Percentiles rank a stretch among this genome's conserved stretches.
phyloP scores from a whole-genome alignment of 2,113 vertebrate species.

The Hippocampus mohnikei region DNA sequence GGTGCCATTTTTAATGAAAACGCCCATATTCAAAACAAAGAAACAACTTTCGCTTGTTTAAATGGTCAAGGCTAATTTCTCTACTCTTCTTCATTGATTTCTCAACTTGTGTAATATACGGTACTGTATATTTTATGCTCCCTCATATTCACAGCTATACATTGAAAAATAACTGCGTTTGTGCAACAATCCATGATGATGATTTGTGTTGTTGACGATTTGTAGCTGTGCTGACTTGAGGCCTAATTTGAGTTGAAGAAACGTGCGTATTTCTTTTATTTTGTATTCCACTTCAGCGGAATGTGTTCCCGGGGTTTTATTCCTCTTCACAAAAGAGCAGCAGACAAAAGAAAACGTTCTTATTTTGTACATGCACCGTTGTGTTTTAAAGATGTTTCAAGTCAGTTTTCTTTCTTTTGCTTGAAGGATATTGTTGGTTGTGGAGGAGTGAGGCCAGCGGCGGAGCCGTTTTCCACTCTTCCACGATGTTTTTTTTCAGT shows the following conservation, averaged over 20 bases:
- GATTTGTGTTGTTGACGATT: conserved; percentile 16
- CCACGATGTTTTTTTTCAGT: conserved; percentile 11
- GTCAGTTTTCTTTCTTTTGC: neutral
- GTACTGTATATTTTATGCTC: conserved; percentile 14
- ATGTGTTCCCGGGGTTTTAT: too few species aligned
- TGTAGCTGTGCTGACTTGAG: neutral
- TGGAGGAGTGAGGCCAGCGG: conserved; percentile 17
- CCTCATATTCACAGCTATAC: conserved; percentile 16
- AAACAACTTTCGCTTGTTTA: conserved; percentile 21
- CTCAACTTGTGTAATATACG: conserved; percentile 34
- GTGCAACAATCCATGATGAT: neutral
- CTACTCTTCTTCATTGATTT: conserved; percentile 31
- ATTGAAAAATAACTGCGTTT: conserved; percentile 24
- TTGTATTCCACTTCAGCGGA: neutral
- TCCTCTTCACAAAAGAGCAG: neutral
- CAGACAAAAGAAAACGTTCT: neutral
- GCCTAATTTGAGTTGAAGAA: conserved; percentile 3
- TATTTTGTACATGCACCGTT: neutral
- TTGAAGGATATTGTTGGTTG: conserved; percentile 12
- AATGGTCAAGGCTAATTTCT: conserved; percentile 33
- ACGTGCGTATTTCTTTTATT: conserved; percentile 2
- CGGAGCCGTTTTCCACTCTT: conserved; percentile 25
- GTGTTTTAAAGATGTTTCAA: conserved; percentile 12
- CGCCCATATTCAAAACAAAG: neutral
- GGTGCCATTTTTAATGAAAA: conserved; percentile 1